Base-by-base conservation (phyloP, 2,797 vertebrate species). In the Semaprochilodus insignis region DNA sequence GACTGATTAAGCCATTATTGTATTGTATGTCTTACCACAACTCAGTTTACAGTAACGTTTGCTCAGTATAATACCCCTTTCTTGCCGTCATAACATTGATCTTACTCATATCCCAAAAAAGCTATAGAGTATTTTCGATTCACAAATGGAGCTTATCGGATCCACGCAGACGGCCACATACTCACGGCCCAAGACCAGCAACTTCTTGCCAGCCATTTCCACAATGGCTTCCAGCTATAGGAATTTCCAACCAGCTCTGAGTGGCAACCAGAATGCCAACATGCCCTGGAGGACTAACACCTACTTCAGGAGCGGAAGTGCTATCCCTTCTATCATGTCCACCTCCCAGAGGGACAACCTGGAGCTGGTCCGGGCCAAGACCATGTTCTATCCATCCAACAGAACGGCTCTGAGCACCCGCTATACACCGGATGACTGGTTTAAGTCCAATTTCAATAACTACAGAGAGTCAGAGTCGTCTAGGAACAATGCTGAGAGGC, bases 391-490 rank as follows among this genome's bases (percentile, higher is more conserved):
- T 15, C 90, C 97, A 0, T 96, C 96, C 27, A 97, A 96, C 89
- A 94, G 96, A 85, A 96, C 93, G 0, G 65, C 88, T 0, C 89
- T 96, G 74, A 93, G 92, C 80, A 95, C 93, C 23, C 94, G 95
- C 34, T 98, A 97, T 90, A 95, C 93, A 0, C 96, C 96, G 0
- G 96, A 97, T 0, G 97, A 99, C 82, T 99, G 98, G 98, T 93
- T 96, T 91, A 94, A 94, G 85, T 96, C 96, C 91, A 99, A 96
- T 89, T 86, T 95, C 78, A 95, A 77, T 92, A 97, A 96, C 91
- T 99, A 94, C 90, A 92, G 93, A n/a, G 96, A 97, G 77, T 97
- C 97, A 0, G 96, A 96, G 86, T 93, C 93, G 0, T 96, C 95
- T 0, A 87, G 95, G 19, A 96, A 95, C 54, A 96, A 95, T 0